A percentile compares a stretch with the other conserved stretches of the same genome.
phyloP scores from a whole-genome alignment of 1,140 invertebrate genomes.

The Platyscapa corneri region DNA sequence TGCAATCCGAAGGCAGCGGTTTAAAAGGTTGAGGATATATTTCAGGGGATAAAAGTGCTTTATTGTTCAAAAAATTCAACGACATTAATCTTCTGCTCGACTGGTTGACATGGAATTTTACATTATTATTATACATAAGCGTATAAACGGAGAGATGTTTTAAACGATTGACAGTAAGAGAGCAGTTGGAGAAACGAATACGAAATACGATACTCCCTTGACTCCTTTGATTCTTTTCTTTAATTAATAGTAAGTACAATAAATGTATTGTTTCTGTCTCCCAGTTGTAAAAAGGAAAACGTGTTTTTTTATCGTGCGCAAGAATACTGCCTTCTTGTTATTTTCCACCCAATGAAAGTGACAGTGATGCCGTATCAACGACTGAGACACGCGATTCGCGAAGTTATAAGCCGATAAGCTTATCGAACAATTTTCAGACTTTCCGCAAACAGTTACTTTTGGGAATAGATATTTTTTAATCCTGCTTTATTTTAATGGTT shows the following conservation, averaged over 20 bases:
- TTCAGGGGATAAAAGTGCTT: background rate
- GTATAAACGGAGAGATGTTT: slow-evolving; percentile 10
- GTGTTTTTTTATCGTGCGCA: slow-evolving; percentile 36
- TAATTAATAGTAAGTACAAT: slow-evolving; percentile 27
- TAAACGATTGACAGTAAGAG: slow-evolving; percentile 40
- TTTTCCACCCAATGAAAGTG: slow-evolving; percentile 31
- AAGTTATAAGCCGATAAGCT: slow-evolving; percentile 21
- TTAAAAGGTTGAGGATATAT: background rate
- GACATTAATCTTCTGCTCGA: background rate
- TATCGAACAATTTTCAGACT: slow-evolving; percentile 44
- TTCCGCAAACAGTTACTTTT: slow-evolving; percentile 39
- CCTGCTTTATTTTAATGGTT: slow-evolving; percentile 16
- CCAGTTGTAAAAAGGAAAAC: slow-evolving; percentile 27
- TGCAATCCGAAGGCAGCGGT: too few species aligned
- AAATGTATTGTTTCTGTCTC: slow-evolving; percentile 48
- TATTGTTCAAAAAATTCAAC: background rate
- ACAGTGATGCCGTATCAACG: slow-evolving; percentile 35
- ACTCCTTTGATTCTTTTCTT: slow-evolving; percentile 30
- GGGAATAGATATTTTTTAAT: slow-evolving; percentile 34
- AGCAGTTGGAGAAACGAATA: slow-evolving; percentile 35
- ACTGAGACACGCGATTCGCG: slow-evolving; percentile 28
- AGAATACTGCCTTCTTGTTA: slow-evolving; percentile 44
- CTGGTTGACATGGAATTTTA: background rate
- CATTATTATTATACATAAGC: background rate
- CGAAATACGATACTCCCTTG: slow-evolving; percentile 46